Evolutionary conservation across 2,797 vertebrate genomes (phyloP).

Genomic region (Danio kyathit): DNA sequence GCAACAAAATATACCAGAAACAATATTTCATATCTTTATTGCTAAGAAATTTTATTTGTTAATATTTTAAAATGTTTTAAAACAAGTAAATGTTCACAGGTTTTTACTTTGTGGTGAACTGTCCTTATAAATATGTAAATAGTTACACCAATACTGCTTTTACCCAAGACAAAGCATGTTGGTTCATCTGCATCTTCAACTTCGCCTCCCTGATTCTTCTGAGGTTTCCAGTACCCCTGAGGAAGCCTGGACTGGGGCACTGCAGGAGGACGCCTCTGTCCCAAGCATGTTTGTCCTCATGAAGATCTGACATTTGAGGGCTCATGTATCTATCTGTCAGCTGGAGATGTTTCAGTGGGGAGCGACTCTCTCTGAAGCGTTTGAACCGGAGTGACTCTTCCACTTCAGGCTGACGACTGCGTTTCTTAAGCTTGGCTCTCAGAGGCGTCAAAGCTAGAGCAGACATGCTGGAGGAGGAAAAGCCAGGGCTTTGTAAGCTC

Average conservation of each 20-base stretch:
- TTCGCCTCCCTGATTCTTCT: constrained; percentile 46
- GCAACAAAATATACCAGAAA: background rate
- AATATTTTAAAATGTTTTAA: too few relatives aligned
- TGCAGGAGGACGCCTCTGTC: constrained; percentile 54
- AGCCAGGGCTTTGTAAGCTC: constrained; percentile 42
- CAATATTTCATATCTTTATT: too few relatives aligned
- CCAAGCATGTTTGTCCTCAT: constrained; percentile 7
- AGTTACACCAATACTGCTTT: background rate
- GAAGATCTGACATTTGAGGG: background rate
- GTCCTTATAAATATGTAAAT: background rate
- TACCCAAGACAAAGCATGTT: constrained; percentile 52
- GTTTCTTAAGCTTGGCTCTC: constrained; percentile 71
- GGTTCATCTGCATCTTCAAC: background rate
- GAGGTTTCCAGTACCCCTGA: constrained; percentile 28
- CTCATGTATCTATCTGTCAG: background rate
- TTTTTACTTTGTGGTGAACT: too few relatives aligned
- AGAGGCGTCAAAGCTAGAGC: constrained; percentile 61
- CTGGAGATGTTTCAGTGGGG: constrained; percentile 56
- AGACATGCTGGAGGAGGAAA: constrained; percentile 61
- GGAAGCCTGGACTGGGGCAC: constrained; percentile 56
- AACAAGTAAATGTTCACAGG: too few relatives aligned
- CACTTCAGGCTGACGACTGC: constrained; percentile 63
- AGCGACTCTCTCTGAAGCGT: constrained; percentile 68
- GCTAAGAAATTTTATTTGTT: too few relatives aligned
- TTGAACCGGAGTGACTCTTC: constrained; percentile 65